These are phyloP conservation scores for Serripes groenlandicus DNA, from an alignment of 2,888 invertebrate species.

Conservation along the genomic window DNA sequence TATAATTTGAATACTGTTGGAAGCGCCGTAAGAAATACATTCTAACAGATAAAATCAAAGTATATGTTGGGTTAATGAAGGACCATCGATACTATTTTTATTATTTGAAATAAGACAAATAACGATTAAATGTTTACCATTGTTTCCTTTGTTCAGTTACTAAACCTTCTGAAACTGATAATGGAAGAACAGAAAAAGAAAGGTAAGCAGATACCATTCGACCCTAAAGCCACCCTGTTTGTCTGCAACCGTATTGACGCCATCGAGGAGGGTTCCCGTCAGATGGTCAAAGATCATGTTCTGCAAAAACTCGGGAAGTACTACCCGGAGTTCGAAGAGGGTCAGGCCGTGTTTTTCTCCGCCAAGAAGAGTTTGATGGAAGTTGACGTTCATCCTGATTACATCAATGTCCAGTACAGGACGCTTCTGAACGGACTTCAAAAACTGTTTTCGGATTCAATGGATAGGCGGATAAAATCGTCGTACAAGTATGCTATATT, in stretches of 20 bases:
- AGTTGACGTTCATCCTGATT: slow-evolving; percentile 71
- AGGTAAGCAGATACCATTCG: slow-evolving; percentile 60
- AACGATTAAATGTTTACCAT: no score
- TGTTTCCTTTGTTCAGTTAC: slow-evolving; percentile 68
- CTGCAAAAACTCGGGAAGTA: slow-evolving; percentile 64
- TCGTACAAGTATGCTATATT: slow-evolving; percentile 76
- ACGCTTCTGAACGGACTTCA: slow-evolving; percentile 73
- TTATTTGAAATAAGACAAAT: no score
- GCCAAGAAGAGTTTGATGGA: slow-evolving; percentile 67
- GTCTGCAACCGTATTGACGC: slow-evolving; percentile 82
- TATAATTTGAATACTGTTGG: no score
- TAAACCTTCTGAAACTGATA: slow-evolving; percentile 73
- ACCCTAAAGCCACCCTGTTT: slow-evolving; percentile 81
- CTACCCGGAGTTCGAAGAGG: slow-evolving; percentile 76
- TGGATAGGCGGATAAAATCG: slow-evolving; percentile 71
- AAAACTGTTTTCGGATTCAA: slow-evolving; percentile 69
- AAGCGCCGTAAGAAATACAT: no score
- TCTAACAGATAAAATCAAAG: no score
- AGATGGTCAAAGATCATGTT: slow-evolving; percentile 72
- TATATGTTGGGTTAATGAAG: no score
- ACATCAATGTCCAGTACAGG: slow-evolving; percentile 73
- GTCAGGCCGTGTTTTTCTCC: slow-evolving; percentile 75
- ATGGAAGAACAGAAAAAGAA: slow-evolving; percentile 69
- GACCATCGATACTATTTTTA: no score
- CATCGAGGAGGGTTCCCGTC: slow-evolving; percentile 63